Evolutionary conservation across 1,140 invertebrate genomes (phyloP).

Genomic region (Apis florea): DNA sequence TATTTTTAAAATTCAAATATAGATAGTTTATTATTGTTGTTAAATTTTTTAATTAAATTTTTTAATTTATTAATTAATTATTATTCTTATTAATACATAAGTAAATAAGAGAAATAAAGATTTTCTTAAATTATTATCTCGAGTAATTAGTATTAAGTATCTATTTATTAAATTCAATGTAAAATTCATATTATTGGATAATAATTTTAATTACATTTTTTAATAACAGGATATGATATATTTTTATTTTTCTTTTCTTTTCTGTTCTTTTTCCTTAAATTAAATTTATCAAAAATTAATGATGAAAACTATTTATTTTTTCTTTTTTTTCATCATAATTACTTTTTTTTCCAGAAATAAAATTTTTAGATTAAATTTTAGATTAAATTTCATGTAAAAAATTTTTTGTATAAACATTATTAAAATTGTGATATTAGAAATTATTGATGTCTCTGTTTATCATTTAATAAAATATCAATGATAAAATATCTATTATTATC

Average conservation of each 20-base stretch:
- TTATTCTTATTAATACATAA: neutral
- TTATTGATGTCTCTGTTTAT: neutral
- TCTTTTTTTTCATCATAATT: too few species aligned
- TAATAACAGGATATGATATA: neutral
- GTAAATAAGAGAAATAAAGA: neutral
- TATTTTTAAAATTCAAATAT: constrained; percentile 23
- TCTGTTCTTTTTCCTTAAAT: neutral
- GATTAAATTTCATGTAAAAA: too few species aligned
- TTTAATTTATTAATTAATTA: constrained; percentile 27
- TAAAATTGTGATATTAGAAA: too few species aligned
- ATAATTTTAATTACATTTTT: constrained; percentile 14
- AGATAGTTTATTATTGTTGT: constrained; percentile 28
- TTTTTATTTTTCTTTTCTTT: neutral
- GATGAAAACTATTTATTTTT: too few species aligned
- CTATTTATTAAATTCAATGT: neutral
- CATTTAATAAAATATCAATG: neutral
- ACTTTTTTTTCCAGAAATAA: too few species aligned
- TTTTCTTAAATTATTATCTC: neutral
- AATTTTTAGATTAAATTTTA: too few species aligned
- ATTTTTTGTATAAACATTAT: too few species aligned
- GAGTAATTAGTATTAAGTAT: neutral
- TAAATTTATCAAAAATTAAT: too few species aligned
- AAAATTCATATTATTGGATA: neutral
- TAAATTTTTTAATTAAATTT: constrained; percentile 23
- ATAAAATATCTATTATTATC: too few species aligned